phyloP scores from a whole-genome alignment of 2,888 invertebrate genomes.

The Parelbella ahira region DNA sequence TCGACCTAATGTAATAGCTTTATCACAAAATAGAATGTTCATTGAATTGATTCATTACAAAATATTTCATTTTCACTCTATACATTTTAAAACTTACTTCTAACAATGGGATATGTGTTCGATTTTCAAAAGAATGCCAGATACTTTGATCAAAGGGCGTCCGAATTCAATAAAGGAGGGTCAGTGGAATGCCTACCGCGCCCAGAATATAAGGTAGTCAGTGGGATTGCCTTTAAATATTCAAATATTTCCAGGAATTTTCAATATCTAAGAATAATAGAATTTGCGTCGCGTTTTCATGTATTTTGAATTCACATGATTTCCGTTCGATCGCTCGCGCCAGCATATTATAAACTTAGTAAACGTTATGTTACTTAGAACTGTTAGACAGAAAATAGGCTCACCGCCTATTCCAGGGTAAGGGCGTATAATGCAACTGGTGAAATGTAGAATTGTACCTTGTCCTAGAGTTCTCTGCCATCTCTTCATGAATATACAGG shows the following conservation, averaged over 20 bases:
- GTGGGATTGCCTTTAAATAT: constrained; percentile 34
- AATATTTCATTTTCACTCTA: too few relatives aligned
- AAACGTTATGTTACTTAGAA: too few relatives aligned
- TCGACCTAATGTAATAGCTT: too few relatives aligned
- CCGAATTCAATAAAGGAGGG: constrained; percentile 40
- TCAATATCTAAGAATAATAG: constrained; percentile 27
- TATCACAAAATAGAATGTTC: too few relatives aligned
- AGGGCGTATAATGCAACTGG: too few relatives aligned
- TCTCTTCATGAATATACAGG: too few relatives aligned
- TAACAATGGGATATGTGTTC: constrained; percentile 29
- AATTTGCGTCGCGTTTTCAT: constrained; percentile 22
- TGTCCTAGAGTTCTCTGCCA: too few relatives aligned
- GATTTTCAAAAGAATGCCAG: constrained; percentile 36
- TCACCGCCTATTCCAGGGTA: too few relatives aligned
- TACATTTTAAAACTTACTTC: too few relatives aligned
- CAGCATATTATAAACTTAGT: constrained; percentile 13
- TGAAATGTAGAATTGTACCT: too few relatives aligned
- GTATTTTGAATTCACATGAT: constrained; percentile 21
- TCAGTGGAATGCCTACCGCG: constrained; percentile 29
- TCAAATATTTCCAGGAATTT: constrained; percentile 33
- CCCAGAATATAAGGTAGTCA: constrained; percentile 32
- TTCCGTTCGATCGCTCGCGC: constrained; percentile 9
- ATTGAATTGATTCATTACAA: too few relatives aligned
- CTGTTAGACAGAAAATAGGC: too few relatives aligned
- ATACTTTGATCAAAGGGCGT: constrained; percentile 37